Conservation (phyloP, 2,113 vertebrate species). For the Chamaetylas fuelleborni region DNA sequence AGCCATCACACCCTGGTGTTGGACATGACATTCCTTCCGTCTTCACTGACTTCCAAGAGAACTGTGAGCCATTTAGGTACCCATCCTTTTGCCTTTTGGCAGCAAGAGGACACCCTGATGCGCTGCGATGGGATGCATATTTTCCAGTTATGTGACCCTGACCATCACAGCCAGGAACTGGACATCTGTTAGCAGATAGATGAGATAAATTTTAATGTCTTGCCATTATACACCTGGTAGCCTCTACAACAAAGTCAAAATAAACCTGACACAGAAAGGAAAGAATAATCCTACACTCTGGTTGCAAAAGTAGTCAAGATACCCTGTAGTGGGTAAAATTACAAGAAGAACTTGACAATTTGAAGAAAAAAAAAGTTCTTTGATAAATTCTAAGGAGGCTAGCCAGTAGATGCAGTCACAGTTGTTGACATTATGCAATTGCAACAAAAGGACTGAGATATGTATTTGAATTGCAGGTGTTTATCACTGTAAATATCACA, state of each 20-base stretch:
- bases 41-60: constrained; percentile 98
- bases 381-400: background rate
- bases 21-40: constrained; percentile 99
- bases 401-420: background rate
- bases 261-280: constrained; percentile 9
- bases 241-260: constrained; percentile 25
- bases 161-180: constrained; percentile 95
- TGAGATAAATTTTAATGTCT: constrained; percentile 45
- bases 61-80: constrained; percentile 95
- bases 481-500: background rate
- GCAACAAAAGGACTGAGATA: background rate
- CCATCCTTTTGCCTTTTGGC: constrained; percentile 98
- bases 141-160: constrained; percentile 98
- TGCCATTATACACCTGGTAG: background rate
- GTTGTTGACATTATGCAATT: background rate
- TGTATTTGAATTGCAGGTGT: background rate
- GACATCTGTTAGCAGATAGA: constrained; percentile 83
- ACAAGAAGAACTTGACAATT: background rate
- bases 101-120: constrained; percentile 93
- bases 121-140: constrained; percentile 96
- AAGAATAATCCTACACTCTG: background rate
- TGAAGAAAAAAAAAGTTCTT: background rate
- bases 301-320: background rate
- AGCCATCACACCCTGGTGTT: constrained; percentile 96
- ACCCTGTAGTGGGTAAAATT: background rate